Evolutionary conservation across 2,113 vertebrate species (phyloP).

Genomic region (Nerophis ophidion): DNA sequence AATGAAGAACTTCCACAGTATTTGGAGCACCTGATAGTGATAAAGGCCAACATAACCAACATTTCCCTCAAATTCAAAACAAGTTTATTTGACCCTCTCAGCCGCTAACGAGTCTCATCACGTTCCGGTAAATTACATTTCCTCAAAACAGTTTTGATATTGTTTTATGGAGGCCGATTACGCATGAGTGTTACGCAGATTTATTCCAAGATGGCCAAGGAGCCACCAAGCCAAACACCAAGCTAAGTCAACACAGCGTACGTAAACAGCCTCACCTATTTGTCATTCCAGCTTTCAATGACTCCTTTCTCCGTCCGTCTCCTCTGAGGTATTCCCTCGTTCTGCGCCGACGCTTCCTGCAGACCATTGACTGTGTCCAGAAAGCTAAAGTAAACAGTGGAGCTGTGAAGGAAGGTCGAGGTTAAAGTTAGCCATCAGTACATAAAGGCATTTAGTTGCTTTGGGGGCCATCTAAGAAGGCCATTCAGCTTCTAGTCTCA

Average conservation of each 20-base stretch:
- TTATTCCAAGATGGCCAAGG: constrained; percentile 75
- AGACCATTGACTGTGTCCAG: constrained; percentile 76
- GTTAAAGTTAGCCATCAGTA: constrained; percentile 71
- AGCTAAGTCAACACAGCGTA: constrained; percentile 71
- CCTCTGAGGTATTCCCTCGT: constrained; percentile 76
- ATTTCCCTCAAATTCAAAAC: constrained; percentile 5
- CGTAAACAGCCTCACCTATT: constrained; percentile 74
- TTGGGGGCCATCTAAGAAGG: constrained; percentile 37
- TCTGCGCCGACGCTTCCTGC: constrained; percentile 74
- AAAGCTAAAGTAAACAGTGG: constrained; percentile 70
- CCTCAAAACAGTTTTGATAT: constrained; percentile 67
- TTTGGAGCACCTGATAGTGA: constrained; percentile 8
- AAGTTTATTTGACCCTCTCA: constrained; percentile 8
- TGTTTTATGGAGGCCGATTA: constrained; percentile 63
- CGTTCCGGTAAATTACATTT: constrained; percentile 62
- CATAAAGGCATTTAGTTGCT: constrained; percentile 33
- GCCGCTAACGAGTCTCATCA: constrained; percentile 61
- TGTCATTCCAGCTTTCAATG: constrained; percentile 76
- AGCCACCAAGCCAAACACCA: constrained; percentile 70
- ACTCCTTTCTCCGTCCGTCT: constrained; percentile 71
- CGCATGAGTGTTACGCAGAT: constrained; percentile 66
- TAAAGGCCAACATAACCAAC: constrained; percentile 1
- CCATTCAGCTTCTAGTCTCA: constrained; percentile 59
- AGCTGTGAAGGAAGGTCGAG: constrained; percentile 60
- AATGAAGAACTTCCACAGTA: not conserved